Base-by-base conservation (phyloP, 2,888 invertebrate genomes). In the Cheilosia impressa region DNA sequence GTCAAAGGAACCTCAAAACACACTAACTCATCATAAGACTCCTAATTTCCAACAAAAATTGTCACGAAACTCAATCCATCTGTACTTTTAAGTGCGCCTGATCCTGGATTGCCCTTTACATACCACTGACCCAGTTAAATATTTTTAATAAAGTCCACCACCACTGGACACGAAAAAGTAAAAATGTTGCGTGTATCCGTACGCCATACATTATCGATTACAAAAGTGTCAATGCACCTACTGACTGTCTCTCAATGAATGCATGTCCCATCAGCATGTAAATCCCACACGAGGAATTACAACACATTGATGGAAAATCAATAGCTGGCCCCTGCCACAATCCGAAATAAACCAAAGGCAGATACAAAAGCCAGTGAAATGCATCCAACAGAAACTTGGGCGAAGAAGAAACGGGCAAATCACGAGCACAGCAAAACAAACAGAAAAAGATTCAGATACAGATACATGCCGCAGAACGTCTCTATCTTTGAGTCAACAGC, bases 311-410 rank as follows among this genome's bases (percentile, higher is more conserved):
- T 13, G 41, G 19, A 58, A 71, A 82, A 82, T 82, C 76, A 71
- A 82, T 76, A 71, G 19, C 45, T 53, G 58, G 53, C 58, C 57
- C 50, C 57, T 41, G 38, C 24, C 47, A 41, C 55, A 57, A 50
- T 53, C 47, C 45, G 17, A 38, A 17, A 68, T 10, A 73, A 60
- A 19, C 63, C 63, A 69, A 34, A 52, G 52, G 17, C 63, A 69
- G 52, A 81, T 24, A 62, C n/a, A 63, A 76, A 62, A 63, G 31
- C 38, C 58, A 52, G 71, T n/a, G 13, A 60, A 62, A 60, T 75
- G 55, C 80, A 69, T 22, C 72, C 79, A 79, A 73, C 22, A 19
- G 27, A 52, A 53, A 19, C 9, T 66, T 65, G 5, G 9, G n/a
- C 45, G 9, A 19, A 55, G 6, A 66, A 47, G 5, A 13, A 9